Evolutionary conservation across 2,888 invertebrate species (phyloP), one percentile per base, ranked within the genome.

Genomic region (Eupithecia inturbata): DNA sequence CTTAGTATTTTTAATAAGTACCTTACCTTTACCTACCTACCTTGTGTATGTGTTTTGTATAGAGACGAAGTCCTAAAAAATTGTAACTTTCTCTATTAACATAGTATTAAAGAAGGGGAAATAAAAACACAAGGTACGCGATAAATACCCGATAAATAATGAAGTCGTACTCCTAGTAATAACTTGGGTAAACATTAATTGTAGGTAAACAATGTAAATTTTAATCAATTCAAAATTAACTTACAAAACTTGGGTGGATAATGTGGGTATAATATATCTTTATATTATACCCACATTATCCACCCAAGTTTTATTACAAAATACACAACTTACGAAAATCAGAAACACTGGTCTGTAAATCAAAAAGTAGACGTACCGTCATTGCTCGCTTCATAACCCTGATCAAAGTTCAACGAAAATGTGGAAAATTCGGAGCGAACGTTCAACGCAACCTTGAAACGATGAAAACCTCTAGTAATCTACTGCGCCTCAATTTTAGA

Each of bases 401-500:
- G 62, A 64, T 49, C 28, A 39, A 68, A 49, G 68, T 74, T 63
- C 75, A 68, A 73, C 72, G 74, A 73, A 77, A 77, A 77, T 76
- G 74, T 77, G 69, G 70, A 75, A 79, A 78, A 74, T 60, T 71
- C 70, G 75, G 73, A 72, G 73, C 60, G 66, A 68, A 19, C 72
- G 69, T 67, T 70, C 74, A 64, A 53, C 63, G 73, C 81, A 83
- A 79, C 86, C 87, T 85, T 87, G 87, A 77, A 82, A 81, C 77
- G 79, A 80, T 81, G 81, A 84, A 86, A 85, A 85, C 83, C 82
- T 78, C 79, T 26, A 76, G 81, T 81, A 82, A 84, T 82, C 80
- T 88, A 84, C 62, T 76, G 67, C 87, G 88, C 84, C 82, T 83
- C 79, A 84, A 79, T 84, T 87, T 87, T 81, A 79, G 78, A 87